Evolutionary conservation across 2,888 invertebrate species (phyloP).

Genomic region (Mellilla xanthometata): DNA sequence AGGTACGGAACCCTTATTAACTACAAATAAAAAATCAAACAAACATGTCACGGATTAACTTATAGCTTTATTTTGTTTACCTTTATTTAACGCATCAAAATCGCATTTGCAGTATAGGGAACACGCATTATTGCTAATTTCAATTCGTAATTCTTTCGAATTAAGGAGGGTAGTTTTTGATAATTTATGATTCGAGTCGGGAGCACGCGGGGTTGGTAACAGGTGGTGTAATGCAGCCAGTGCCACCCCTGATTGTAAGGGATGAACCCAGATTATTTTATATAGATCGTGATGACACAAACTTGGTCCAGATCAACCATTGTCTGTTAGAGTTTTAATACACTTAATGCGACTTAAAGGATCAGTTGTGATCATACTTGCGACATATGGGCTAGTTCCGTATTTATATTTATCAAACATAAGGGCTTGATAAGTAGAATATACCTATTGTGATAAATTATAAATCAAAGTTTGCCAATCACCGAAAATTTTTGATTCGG

Average conservation of each 20-base stretch:
- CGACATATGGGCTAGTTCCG: no score
- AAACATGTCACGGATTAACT: no score
- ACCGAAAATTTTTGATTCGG: no score
- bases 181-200: conserved; percentile 42
- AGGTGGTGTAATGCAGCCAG: conserved; percentile 53
- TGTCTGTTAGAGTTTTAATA: background rate
- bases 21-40: no score
- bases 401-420: no score
- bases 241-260: conserved; percentile 55
- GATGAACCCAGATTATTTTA: conserved; percentile 40
- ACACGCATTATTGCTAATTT: conserved; percentile 28
- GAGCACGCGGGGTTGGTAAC: conserved; percentile 45
- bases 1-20: no score
- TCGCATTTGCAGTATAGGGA: conserved; percentile 49
- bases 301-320: conserved; percentile 21
- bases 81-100: conserved; percentile 48
- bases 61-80: conserved; percentile 28
- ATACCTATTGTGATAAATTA: no score
- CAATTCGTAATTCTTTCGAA: conserved; percentile 24
- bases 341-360: no score
- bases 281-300: conserved; percentile 25
- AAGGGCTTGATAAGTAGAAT: no score
- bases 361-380: no score
- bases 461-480: no score
- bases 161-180: conserved; percentile 25